Evolutionary conservation across 2,888 invertebrate genomes (phyloP), one percentile per base, ranked within the genome.

Genomic region (Heterodera filipjevi): DNA sequence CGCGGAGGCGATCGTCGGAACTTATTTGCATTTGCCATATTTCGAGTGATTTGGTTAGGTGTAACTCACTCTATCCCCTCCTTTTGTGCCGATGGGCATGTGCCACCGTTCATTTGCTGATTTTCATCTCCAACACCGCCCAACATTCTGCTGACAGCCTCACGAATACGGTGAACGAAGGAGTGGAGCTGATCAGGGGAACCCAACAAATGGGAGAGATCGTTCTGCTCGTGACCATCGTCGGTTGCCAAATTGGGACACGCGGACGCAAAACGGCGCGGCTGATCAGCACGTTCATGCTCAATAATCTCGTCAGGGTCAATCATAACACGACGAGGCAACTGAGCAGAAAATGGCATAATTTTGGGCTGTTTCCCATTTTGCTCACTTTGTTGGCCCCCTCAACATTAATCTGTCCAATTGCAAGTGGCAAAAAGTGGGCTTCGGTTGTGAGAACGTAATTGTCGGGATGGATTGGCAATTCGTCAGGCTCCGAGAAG

Each of bases 401-500:
- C 80, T 72, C 66, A 64, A 16, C 66, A 46, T 72, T 71, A 8
- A 66, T 53, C 71, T 83, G 83, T 14, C 84, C 85, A 64, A 83
- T 83, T 6, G 83, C 84, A 10, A 98, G 91, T 8, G 98, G 98
- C 86, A 99, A 91, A 81, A 99, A 92, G 91, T 99, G 98, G 0
- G 96, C 98, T 16, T 73, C 73, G n/a, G 66, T 64, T 30, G 74
- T 73, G 32, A 74, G 71, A 72, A 91, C 89, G 83, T 90, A 91
- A 82, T 90, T 89, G 85, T 91, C 91, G 3, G 91, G 88, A 81
- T 91, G 90, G 70, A 91, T 84, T 3, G 89, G 77, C 71, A 90
- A 81, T 87, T 97, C 96, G 49, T 92, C 93, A 77, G 94, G 93
- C 85, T 96, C 94, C 53, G 95, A 93, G 90, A 98, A 99, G 79